Conservation (phyloP, 2,113 vertebrate species). For the Micromys minutus region DNA sequence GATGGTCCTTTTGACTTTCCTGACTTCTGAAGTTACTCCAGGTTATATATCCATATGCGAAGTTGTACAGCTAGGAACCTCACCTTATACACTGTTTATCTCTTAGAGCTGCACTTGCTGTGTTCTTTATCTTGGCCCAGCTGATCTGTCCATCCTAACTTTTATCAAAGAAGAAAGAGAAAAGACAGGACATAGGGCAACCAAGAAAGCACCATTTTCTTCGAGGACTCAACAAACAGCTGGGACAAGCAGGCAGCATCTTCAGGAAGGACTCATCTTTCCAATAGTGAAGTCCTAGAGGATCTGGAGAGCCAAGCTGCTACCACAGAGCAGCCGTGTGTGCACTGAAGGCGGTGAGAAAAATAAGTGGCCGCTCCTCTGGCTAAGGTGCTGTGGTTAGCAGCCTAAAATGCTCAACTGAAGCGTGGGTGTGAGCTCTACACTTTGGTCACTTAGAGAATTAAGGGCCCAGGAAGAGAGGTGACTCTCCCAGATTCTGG, state of each 20-base stretch:
- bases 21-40: neutral
- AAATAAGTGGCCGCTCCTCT: neutral
- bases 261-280: neutral
- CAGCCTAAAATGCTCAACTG: neutral
- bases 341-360: neutral
- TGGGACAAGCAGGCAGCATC: neutral
- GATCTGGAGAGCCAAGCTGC: neutral
- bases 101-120: neutral
- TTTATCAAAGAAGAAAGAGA: constrained; percentile 38
- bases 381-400: neutral
- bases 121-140: neutral
- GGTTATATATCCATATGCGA: neutral
- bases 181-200: constrained; percentile 16
- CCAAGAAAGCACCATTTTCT: neutral
- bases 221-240: neutral
- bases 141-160: neutral
- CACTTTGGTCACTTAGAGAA: neutral
- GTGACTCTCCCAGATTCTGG: neutral
- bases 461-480: neutral
- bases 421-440: neutral
- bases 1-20: neutral
- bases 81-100: neutral
- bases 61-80: neutral
- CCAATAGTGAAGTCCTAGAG: neutral
- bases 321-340: neutral